Percentiles rank a stretch among this genome's conserved stretches.
These are phyloP conservation scores for Neodiprion lecontei DNA, from an alignment of 1,140 invertebrate genomes.

Conservation along the genomic window DNA sequence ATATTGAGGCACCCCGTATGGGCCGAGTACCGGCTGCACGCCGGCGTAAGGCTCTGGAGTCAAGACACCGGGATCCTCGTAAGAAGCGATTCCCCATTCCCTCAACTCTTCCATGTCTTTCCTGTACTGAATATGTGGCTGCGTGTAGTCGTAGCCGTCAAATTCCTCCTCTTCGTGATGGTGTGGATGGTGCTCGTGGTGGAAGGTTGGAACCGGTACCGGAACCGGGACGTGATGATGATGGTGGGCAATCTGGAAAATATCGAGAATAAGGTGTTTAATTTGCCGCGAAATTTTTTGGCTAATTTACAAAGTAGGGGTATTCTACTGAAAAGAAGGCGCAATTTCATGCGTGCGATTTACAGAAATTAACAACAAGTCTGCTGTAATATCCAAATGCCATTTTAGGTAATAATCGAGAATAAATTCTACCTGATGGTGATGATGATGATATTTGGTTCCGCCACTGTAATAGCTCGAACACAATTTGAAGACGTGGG, in stretches of 20 bases:
- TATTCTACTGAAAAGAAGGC: no score
- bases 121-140: slow-evolving; percentile 55
- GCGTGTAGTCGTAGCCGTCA: slow-evolving; percentile 50
- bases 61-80: slow-evolving; percentile 40
- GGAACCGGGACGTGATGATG: slow-evolving; percentile 65
- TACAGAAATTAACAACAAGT: no score
- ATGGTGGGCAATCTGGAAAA: slow-evolving; percentile 62
- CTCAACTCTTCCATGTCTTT: slow-evolving; percentile 58
- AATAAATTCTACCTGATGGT: slow-evolving; percentile 64
- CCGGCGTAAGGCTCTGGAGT: background rate
- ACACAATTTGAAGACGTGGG: slow-evolving; percentile 84
- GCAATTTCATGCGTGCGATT: no score
- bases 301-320: no score
- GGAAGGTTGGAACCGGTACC: slow-evolving; percentile 52
- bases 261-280: slow-evolving; percentile 18
- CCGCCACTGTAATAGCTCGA: slow-evolving; percentile 79
- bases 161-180: slow-evolving; percentile 47
- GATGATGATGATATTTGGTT: slow-evolving; percentile 78
- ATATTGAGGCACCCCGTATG: slow-evolving; percentile 36
- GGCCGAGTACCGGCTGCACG: slow-evolving; percentile 28
- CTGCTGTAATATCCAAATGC: no score
- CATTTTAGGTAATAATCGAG: background rate
- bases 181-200: slow-evolving; percentile 39
- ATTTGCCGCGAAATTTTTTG: no score
- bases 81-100: slow-evolving; percentile 58